Evolutionary conservation across 2,888 invertebrate genomes (phyloP), one percentile per base, ranked within the genome.

Genomic region (Zeuzera pyrina): DNA sequence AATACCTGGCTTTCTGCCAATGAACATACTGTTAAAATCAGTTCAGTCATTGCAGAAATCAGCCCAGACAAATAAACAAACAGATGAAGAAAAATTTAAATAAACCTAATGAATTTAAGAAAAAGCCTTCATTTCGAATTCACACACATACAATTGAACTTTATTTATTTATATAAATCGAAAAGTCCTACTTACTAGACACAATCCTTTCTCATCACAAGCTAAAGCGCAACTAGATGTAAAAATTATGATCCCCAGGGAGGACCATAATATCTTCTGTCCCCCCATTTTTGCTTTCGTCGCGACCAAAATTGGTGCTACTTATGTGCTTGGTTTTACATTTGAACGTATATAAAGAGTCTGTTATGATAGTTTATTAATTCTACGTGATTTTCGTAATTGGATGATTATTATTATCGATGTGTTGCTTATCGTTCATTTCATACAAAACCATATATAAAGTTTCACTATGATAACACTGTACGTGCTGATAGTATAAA

Each of bases 181-280:
- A n/a, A n/a, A n/a, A n/a, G n/a, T n/a, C n/a, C n/a, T n/a, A n/a
- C 50, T 23, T 64, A 81, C 81, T 74, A 79, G 54, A 47, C 77
- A 76, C 8, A 77, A 33, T 31, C 58, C 67, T 39, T 76, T 81
- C 4, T 76, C 81, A 21, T 55, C 52, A 38, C 81, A 81, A 12
- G 72, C 68, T 7, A 42, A 39, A 1, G 63, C 57, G 34, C 54
- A 63, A 2, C 47, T 48, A 0, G 66, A 49, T 0, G 67, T 49
- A 2, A 78, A 27, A 8, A 78, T 28, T 1, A 76, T 7, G 2
- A 78, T 21, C 8, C 58, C 59, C 26, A 81, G 49, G 54, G 69
- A 72, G 61, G 72, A 67, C 78, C 73, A 79, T 55, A 77, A 53
- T 2, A 67, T 3, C 28, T 52, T 59, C 46, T 51, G 64, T 49